Conservation (phyloP, 2,113 vertebrate species). For the Polypterus bichir region DNA sequence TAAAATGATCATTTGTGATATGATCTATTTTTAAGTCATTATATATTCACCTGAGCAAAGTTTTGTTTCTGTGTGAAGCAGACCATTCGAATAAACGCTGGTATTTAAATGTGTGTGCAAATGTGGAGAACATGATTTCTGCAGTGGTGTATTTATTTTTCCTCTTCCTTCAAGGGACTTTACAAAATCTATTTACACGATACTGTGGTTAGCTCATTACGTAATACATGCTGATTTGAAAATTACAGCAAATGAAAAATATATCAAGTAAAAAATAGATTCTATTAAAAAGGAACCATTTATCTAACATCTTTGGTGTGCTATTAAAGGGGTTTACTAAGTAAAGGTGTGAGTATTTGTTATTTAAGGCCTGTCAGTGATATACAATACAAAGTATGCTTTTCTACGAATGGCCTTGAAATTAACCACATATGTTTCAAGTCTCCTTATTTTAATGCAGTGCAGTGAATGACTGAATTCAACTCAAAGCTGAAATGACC, state of each 20-base stretch:
- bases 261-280: constrained; percentile 39
- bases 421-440: constrained; percentile 31
- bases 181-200: too few species aligned
- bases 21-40: too few species aligned
- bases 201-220: too few species aligned
- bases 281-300: background rate
- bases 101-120: too few species aligned
- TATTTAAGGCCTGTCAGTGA: constrained; percentile 30
- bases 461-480: constrained; percentile 55
- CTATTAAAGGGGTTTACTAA: constrained; percentile 49
- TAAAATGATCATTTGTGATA: too few species aligned
- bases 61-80: too few species aligned
- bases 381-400: constrained; percentile 34
- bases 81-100: too few species aligned
- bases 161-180: too few species aligned
- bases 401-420: constrained; percentile 47
- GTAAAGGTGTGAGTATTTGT: constrained; percentile 32
- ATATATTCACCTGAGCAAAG: too few species aligned
- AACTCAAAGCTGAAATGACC: constrained; percentile 41
- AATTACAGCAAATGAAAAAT: constrained; percentile 40
- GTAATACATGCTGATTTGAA: constrained; percentile 20
- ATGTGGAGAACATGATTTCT: too few species aligned
- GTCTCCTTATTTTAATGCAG: constrained; percentile 37
- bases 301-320: constrained; percentile 64
- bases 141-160: too few species aligned